Evolutionary conservation across 2,113 vertebrate genomes (phyloP).

Genomic region (Microcebus ravelobensis): DNA sequence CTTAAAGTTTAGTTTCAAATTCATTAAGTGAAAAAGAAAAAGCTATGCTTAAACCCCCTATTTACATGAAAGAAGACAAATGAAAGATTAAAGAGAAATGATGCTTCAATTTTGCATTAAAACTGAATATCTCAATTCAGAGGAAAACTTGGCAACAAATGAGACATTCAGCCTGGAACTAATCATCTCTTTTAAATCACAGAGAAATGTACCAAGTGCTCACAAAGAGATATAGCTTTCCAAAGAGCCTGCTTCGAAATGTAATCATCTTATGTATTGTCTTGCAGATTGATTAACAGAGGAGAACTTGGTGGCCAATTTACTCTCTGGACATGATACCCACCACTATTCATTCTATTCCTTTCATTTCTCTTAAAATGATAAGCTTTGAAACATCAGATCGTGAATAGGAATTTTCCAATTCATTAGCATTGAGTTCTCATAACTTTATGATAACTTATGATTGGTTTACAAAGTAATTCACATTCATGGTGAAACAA

Average conservation of each 20-base stretch:
- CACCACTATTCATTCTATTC: background rate
- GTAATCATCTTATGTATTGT: background rate
- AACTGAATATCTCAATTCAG: background rate
- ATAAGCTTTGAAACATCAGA: background rate
- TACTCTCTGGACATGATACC: background rate
- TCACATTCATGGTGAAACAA: background rate
- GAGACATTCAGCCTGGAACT: background rate
- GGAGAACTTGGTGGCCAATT: background rate
- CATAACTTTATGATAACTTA: background rate
- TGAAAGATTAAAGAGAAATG: slow-evolving; percentile 38
- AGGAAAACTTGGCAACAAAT: background rate
- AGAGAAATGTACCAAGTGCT: background rate
- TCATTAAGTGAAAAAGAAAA: background rate
- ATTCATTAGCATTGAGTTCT: background rate
- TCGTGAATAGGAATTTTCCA: background rate
- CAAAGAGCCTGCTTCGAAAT: background rate
- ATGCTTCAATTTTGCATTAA: background rate
- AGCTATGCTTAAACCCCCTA: background rate
- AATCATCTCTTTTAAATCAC: background rate
- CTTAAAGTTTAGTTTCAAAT: background rate
- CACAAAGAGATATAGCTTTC: background rate
- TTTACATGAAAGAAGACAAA: slow-evolving; percentile 22
- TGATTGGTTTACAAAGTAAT: background rate
- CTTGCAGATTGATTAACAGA: background rate
- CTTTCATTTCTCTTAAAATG: background rate